Percentiles rank a stretch among this genome's conserved stretches.
Conservation (phyloP, 2,113 vertebrate genomes). For the Collichthys lucidus region DNA sequence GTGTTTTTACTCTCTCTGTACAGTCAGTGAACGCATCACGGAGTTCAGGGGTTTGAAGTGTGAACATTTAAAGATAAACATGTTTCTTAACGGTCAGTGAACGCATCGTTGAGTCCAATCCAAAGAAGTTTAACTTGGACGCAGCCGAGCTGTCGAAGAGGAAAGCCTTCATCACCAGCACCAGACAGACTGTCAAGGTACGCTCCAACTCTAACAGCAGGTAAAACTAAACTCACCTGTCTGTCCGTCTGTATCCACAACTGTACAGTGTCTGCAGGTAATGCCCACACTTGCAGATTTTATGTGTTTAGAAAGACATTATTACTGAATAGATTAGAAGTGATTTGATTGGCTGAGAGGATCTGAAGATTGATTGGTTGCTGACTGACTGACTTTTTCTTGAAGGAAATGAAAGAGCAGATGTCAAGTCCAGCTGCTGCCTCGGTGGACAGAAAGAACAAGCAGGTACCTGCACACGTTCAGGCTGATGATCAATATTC, state of each 20-base stretch:
- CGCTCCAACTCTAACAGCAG: neutral
- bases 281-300: neutral
- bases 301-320: neutral
- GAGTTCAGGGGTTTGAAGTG: neutral
- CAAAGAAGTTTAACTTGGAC: constrained; percentile 97
- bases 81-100: constrained; percentile 67
- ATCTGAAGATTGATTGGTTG: neutral
- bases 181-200: constrained; percentile 93
- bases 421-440: constrained; percentile 91
- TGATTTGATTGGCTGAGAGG: neutral
- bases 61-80: neutral
- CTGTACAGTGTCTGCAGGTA: no score
- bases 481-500: no score
- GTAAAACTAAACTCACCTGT: neutral
- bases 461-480: constrained; percentile 84
- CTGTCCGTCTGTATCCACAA: no score
- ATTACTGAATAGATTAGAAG: neutral
- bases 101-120: constrained; percentile 98
- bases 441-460: constrained; percentile 88
- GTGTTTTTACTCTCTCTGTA: neutral
- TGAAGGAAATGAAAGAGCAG: constrained; percentile 97
- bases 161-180: constrained; percentile 95
- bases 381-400: constrained; percentile 1
- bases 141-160: constrained; percentile 90
- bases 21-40: no score